A percentile compares a stretch with the other conserved stretches of the same genome.
phyloP scores from a whole-genome alignment of 1,140 invertebrate genomes.

The Leptonema lineaticorne region DNA sequence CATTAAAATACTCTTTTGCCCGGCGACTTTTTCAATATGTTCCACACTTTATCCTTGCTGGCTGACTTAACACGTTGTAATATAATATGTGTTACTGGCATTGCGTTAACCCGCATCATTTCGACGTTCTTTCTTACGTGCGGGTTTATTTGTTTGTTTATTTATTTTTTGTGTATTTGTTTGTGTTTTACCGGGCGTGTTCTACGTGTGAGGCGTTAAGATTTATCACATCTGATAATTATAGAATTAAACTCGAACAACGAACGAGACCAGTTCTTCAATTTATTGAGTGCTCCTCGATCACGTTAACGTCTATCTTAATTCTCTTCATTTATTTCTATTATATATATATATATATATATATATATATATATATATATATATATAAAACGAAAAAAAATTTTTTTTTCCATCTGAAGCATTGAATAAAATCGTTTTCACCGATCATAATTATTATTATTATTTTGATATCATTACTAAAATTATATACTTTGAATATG shows the following conservation, averaged over 20 bases:
- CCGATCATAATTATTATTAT: too few species aligned
- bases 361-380: background rate
- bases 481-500: too few species aligned
- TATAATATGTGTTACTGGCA: constrained; percentile 7
- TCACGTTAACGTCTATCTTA: too few species aligned
- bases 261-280: too few species aligned
- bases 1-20: constrained; percentile 7
- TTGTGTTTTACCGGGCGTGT: background rate
- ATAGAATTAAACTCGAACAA: background rate
- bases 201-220: background rate
- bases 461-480: too few species aligned
- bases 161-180: background rate
- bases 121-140: too few species aligned
- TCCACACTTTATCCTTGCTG: too few species aligned
- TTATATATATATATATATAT: background rate
- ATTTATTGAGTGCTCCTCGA: background rate
- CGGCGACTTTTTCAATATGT: background rate
- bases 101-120: constrained; percentile 5
- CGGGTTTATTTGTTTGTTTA: too few species aligned
- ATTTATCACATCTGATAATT: background rate
- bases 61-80: background rate
- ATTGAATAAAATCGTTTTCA: too few species aligned
- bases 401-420: background rate
- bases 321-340: too few species aligned
- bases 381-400: too few species aligned